Base-by-base conservation (phyloP, 2,888 invertebrate species). In the Agriopis marginaria region DNA sequence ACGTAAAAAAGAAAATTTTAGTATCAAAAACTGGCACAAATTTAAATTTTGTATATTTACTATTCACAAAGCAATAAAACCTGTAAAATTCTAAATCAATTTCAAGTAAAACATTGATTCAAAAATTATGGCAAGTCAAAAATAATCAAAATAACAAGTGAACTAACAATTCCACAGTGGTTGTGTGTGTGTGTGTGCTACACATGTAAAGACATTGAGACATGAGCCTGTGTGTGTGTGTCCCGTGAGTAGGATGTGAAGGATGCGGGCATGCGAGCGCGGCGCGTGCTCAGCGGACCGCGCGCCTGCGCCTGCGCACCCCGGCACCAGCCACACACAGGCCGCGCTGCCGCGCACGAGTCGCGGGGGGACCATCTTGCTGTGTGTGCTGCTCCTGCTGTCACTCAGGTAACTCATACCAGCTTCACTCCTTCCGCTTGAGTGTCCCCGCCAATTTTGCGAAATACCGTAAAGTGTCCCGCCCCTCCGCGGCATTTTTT, bases 221-320 rank as follows among this genome's bases (percentile, higher is more conserved):
- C 6, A 23, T 12, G 6, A 54, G 45, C 2, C 8, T n/a, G 32
- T 53, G 63, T 40, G 53, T 63, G 14, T 40, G 63, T 63, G 55
- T 6, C 49, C 47, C 32, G 14, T 60, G 42, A 62, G 63, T 85
- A 91, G 86, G 91, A 93, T 93, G 92, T 92, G 87, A 93, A 87
- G 82, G 83, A 93, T 93, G 92, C 85, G 86, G 84, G 88, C 76
- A 92, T 91, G 92, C 81, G 87, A 85, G 85, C 89, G 86, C 80
- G 84, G 90, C 89, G 89, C 87, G 81, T 77, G 79, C 84, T 78
- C 82, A 73, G 81, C 78, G 82, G 73, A 63, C 72, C 76, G 65
- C 66, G 69, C 54, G 50, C 72, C 61, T 23, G 60, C 61, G 45
- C 68, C 32, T 32, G 32, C 32, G 32, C 32, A 32, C 2, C 5